These are phyloP conservation scores for Phrynocephalus forsythii DNA, from an alignment of 2,797 vertebrate genomes.

Conservation along the genomic window DNA sequence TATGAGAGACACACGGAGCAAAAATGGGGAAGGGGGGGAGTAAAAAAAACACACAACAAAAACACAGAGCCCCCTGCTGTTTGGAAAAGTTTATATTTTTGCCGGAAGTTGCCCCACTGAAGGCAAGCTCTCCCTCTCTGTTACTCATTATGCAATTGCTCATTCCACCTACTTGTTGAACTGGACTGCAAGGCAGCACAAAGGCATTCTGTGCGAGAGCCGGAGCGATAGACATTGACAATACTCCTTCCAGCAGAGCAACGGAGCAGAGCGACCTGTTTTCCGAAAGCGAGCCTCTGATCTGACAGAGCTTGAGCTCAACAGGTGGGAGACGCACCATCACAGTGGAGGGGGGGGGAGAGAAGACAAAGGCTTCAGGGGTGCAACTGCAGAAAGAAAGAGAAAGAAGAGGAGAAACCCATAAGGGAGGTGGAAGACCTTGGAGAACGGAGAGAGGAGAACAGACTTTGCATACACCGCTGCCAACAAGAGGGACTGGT, in stretches of 20 bases:
- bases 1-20: too few species aligned
- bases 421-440: too few species aligned
- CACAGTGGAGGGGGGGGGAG: too few species aligned
- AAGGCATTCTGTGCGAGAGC: neutral
- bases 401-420: neutral
- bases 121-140: neutral
- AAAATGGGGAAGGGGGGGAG: too few species aligned
- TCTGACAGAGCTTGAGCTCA: neutral
- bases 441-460: too few species aligned
- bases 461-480: too few species aligned
- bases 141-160: neutral
- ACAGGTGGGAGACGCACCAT: neutral
- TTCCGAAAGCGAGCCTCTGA: neutral
- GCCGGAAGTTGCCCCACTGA: neutral
- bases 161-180: neutral
- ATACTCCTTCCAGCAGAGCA: neutral
- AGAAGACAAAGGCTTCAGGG: neutral
- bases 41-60: too few species aligned
- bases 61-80: too few species aligned
- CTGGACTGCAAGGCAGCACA: neutral
- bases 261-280: neutral
- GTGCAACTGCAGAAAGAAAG: neutral
- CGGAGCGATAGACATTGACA: neutral
- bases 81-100: too few species aligned
- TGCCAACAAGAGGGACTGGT: neutral